A percentile compares a stretch with the other conserved stretches of the same genome.
These are phyloP conservation scores for Halcyon badia DNA, from an alignment of 2,797 vertebrate species.

Conservation along the genomic window DNA sequence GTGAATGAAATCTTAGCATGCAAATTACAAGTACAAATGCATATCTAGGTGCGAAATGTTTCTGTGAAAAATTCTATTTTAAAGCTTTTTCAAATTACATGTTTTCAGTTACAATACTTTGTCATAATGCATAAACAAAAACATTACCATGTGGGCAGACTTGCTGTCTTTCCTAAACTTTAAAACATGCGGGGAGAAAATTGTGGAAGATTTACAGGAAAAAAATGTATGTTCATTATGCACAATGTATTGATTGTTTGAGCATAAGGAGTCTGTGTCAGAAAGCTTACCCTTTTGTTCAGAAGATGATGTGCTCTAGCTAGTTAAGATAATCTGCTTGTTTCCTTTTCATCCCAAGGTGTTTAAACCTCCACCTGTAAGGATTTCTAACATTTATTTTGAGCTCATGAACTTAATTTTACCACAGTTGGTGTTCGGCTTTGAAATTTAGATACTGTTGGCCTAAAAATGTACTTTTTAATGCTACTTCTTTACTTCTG, in stretches of 20 bases:
- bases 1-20: background rate
- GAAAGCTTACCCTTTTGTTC: background rate
- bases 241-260: background rate
- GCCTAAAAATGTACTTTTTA: background rate
- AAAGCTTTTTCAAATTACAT: background rate
- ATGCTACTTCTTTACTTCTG: background rate
- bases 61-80: background rate
- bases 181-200: no score
- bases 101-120: background rate
- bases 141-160: background rate
- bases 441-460: background rate
- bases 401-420: background rate
- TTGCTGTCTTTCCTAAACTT: background rate
- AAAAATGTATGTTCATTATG: accelerated
- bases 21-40: background rate
- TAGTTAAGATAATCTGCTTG: background rate
- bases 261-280: background rate
- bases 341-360: background rate
- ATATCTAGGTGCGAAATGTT: background rate
- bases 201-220: background rate
- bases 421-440: background rate
- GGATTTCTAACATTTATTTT: background rate
- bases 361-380: background rate
- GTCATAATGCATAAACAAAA: background rate
- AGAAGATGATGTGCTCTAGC: background rate